Evolutionary conservation across 2,113 vertebrate species (phyloP).

Genomic region (Aphyosemion australe): DNA sequence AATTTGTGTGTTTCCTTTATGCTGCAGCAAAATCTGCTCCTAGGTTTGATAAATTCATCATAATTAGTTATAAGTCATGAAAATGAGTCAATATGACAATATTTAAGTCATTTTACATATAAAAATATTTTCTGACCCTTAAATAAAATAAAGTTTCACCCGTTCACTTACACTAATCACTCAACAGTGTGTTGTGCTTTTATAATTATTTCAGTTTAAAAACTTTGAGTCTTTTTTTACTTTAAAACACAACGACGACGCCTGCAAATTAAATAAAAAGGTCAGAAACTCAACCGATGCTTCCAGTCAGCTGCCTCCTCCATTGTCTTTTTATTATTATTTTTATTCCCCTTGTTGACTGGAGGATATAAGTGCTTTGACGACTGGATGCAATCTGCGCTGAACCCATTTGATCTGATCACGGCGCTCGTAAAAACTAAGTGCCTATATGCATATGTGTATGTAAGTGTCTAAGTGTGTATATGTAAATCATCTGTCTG

Average conservation of each 20-base stretch:
- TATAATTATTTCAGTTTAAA: too few species aligned
- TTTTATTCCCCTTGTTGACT: constrained; percentile 43
- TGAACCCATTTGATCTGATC: constrained; percentile 76
- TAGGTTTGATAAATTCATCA: too few species aligned
- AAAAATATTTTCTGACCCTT: too few species aligned
- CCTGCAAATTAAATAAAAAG: not conserved
- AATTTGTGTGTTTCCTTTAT: too few species aligned
- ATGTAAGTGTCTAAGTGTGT: constrained; percentile 67
- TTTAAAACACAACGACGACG: constrained; percentile 4
- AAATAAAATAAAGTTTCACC: too few species aligned
- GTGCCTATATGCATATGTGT: constrained; percentile 77
- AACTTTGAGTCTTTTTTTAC: too few species aligned
- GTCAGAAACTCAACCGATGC: constrained; percentile 4
- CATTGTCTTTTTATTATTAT: constrained; percentile 44
- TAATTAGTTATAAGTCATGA: too few species aligned
- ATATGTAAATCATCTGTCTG: constrained; percentile 74
- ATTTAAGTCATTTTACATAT: not conserved
- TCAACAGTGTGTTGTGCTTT: too few species aligned
- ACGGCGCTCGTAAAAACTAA: constrained; percentile 72
- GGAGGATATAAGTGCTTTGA: constrained; percentile 61
- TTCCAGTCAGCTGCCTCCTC: constrained; percentile 28
- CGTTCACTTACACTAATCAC: not conserved
- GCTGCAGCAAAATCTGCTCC: too few species aligned
- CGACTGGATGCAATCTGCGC: constrained; percentile 68
- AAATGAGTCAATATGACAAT: not conserved